phyloP scores from a whole-genome alignment of 2,888 invertebrate genomes.

The Macaria notata region DNA sequence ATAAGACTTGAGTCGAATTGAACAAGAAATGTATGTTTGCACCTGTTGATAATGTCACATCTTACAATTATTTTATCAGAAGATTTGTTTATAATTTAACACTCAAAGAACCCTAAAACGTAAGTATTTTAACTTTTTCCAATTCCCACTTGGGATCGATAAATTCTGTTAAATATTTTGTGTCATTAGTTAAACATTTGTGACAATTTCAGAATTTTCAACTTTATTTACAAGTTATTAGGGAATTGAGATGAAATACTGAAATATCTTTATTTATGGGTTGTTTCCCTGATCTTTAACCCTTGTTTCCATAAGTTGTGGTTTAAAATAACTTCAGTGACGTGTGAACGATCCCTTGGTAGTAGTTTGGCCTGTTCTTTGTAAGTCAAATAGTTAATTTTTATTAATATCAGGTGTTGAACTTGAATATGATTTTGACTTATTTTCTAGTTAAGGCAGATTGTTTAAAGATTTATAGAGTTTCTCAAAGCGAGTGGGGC shows the following conservation, averaged over 20 bases:
- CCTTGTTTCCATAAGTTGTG: slow-evolving; percentile 49
- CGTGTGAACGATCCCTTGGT: slow-evolving; percentile 41
- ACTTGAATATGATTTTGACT: no score
- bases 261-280: slow-evolving; percentile 27
- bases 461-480: no score
- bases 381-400: not conserved
- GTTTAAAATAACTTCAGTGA: slow-evolving; percentile 52
- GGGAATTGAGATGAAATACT: slow-evolving; percentile 13
- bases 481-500: no score
- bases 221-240: slow-evolving; percentile 33
- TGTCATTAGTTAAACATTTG: slow-evolving; percentile 52
- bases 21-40: no score
- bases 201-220: slow-evolving; percentile 22
- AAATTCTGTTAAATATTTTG: slow-evolving; percentile 56
- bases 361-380: not conserved
- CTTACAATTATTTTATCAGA: no score
- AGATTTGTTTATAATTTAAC: no score
- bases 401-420: not conserved
- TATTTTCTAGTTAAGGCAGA: no score
- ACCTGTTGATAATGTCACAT: no score
- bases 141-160: slow-evolving; percentile 22
- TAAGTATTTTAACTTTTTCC: no score
- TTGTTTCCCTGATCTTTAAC: slow-evolving; percentile 50
- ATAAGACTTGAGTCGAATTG: no score
- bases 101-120: slow-evolving; percentile 6